A percentile compares a stretch with the other conserved stretches of the same genome.
These are phyloP conservation scores for Micropoecilia bifurca DNA, from an alignment of 2,797 vertebrate genomes.

Conservation along the genomic window DNA sequence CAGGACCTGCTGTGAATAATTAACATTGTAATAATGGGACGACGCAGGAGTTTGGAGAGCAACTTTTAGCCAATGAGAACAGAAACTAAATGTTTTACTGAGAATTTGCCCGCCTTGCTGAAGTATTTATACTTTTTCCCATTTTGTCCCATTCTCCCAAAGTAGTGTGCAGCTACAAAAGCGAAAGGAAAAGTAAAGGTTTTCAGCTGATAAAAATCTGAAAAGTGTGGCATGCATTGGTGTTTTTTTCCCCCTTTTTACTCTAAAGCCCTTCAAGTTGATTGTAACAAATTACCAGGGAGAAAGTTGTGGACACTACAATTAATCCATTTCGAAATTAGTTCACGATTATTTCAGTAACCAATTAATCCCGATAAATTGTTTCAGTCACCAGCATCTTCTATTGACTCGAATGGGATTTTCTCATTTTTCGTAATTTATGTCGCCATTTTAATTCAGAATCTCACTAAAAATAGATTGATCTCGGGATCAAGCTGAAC, in stretches of 20 bases:
- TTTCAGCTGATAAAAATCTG: not conserved
- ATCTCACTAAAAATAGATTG: too few species aligned
- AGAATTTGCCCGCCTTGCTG: not conserved
- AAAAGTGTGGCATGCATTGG: not conserved
- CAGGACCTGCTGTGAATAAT: slow-evolving; percentile 20
- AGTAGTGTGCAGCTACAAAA: not conserved
- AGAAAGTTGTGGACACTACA: not conserved
- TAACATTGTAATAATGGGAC: slow-evolving; percentile 2
- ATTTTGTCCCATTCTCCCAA: not conserved
- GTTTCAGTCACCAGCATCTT: not conserved
- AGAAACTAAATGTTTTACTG: not conserved
- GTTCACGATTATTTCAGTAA: too few species aligned
- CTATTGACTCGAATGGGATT: not conserved
- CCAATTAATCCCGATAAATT: too few species aligned
- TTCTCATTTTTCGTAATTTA: too few species aligned
- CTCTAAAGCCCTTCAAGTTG: not conserved
- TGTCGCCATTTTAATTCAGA: too few species aligned
- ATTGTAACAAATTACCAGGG: not conserved
- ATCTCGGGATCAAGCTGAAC: too few species aligned
- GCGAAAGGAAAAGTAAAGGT: not conserved
- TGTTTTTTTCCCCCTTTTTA: not conserved
- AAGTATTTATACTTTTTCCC: not conserved
- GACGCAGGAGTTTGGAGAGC: not conserved
- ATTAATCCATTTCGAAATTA: too few species aligned
- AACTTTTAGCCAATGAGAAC: not conserved